Base-by-base conservation (phyloP, 2,888 invertebrate genomes). In the Lingula anatina region DNA sequence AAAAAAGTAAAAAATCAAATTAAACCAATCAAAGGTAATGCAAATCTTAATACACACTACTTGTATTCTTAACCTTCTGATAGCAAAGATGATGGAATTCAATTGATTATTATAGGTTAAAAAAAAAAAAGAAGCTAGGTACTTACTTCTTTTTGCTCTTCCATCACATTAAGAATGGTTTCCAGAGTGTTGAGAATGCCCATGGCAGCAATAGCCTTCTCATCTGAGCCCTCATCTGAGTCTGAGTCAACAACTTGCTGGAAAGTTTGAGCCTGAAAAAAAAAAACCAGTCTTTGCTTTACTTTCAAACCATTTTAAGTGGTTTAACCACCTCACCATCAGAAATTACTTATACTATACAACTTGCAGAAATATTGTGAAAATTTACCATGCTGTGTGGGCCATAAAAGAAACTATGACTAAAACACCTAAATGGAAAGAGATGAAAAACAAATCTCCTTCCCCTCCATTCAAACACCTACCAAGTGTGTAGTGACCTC, bases 131-230 rank as follows among this genome's bases (percentile, higher is more conserved):
- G 24, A 3, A n/a, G 5, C 9, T 31, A n/a, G 9, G 12, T 9
- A 36, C 46, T 50, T 44, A 75, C 72, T 65, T 75, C 75, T 56
- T 68, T 68, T 44, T 77, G 70, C 46, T 76, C 75, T 70, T 94
- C 94, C 90, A 96, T 91, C 2, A 94, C 93, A 57, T 87, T 89
- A 15, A 97, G 80, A 31, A 99, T 83, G 0, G 93, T 95, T 78
- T 97, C 95, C 77, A 99, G 90, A 2, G 97, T 95, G 73, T 90
- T 95, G 12, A 99, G 80, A 27, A 99, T 81, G 21, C 96, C 95
- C 90, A 97, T 94, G 0, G 96, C 94, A 1, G 94, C 90, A 48
- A 97, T 91, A 5, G 95, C 93, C 71, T 93, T 94, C 75, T 97
- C 96, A 66, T 96, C 96, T 0, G 89, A 87, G 3, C 89, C 89